Base-by-base conservation (phyloP, 2,113 vertebrate species). In the Naja naja region DNA sequence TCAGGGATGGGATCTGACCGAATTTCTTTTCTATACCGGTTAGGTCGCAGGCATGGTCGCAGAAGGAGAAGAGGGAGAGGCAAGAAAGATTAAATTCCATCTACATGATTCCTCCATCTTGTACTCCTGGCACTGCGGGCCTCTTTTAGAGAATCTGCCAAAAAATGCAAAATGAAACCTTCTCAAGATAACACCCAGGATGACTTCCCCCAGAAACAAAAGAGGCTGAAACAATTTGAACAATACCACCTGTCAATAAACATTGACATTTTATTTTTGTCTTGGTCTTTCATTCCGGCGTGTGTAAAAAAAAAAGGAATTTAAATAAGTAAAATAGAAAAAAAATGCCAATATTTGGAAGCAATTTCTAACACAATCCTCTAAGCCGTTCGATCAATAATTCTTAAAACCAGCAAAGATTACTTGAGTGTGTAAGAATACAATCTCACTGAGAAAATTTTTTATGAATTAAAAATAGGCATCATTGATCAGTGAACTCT, bases 201-300 rank as follows among this genome's bases (percentile, higher is more conserved):
- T 69, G 91, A 92, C 58, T 69, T 43, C 43, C 58, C 69, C 23
- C 14, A 88, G 12, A 88, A 87, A 30, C 58, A 88, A 60, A 87
- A 34, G 86, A 88, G 91, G 91, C 91, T 88, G 86, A 92, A 92
- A 69, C 85, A 64, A 92, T 69, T 92, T 88, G 87, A 92, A 69
- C 86, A 88, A 88, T 91, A 74, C 91, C 91, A 92, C 91, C 91
- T 92, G 91, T 88, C 91, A 92, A 92, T 92, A 92, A 92, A 88
- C 58, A 54, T 53, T 92, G 86, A 23, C 86, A 74, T 74, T 43
- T 88, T 88, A 92, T 30, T 90, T 91, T 43, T 18, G 53, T 88
- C 86, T 64, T 52, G 1, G 58, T 87, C 20, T 5, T 85, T 91
- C 69, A 45, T 58, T 81, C 18, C 1, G 18, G 18, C 18, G 3